Percentiles rank a stretch among this genome's conserved stretches.
Conservation (phyloP, 2,888 invertebrate species). For the Zootermopsis nevadensis region DNA sequence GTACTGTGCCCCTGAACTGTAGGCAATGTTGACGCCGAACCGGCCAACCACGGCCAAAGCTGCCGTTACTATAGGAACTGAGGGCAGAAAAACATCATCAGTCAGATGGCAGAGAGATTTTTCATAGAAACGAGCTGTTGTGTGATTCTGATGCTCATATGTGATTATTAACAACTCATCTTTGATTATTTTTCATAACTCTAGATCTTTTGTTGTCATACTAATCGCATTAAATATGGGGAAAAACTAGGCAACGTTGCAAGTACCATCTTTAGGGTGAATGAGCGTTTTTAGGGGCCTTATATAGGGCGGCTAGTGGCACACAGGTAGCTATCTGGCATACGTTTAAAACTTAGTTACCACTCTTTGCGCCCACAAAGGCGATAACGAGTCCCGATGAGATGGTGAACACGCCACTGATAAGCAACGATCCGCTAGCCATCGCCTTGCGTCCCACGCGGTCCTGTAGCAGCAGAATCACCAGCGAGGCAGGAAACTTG, state of each 20-base stretch:
- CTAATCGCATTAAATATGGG: too few relatives aligned
- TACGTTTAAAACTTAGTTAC: conserved; percentile 24
- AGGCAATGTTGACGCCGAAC: conserved; percentile 71
- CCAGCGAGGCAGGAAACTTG: conserved; percentile 69
- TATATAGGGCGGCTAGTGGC: too few relatives aligned
- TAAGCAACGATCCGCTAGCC: conserved; percentile 66
- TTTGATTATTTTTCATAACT: too few relatives aligned
- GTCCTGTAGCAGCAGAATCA: conserved; percentile 63
- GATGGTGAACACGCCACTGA: conserved; percentile 66
- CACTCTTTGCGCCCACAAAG: conserved; percentile 52
- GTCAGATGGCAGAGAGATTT: too few relatives aligned
- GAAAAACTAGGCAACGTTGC: too few relatives aligned
- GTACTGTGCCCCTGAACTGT: conserved; percentile 73
- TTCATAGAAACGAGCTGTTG: too few relatives aligned
- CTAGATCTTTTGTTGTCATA: too few relatives aligned
- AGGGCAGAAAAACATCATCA: background rate
- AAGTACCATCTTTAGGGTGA: too few relatives aligned
- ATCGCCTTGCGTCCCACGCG: conserved; percentile 66
- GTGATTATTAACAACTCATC: too few relatives aligned
- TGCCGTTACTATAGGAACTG: conserved; percentile 58
- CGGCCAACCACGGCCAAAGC: conserved; percentile 67
- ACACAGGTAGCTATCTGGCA: too few relatives aligned
- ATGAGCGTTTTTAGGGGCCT: too few relatives aligned
- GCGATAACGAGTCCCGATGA: conserved; percentile 64
- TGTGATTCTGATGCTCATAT: too few relatives aligned